Evolutionary conservation across 1,140 invertebrate genomes (phyloP), one percentile per base, ranked within the genome.

Genomic region (Aphaenogaster floridana): DNA sequence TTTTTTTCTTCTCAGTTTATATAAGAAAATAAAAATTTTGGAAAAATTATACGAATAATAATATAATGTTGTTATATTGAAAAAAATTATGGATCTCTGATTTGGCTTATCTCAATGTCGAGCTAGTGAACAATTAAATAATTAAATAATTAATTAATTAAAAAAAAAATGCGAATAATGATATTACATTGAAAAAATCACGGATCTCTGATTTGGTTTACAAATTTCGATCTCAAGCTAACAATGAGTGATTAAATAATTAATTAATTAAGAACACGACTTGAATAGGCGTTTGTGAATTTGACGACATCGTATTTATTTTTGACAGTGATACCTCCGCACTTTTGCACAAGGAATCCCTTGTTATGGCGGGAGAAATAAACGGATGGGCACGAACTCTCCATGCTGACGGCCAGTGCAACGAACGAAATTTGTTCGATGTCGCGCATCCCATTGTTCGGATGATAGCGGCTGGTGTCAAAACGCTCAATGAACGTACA

Each of bases 301-400:
- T 90, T 90, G 71, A 87, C 85, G 79, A 72, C 80, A 84, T 72
- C 45, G 61, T 89, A 83, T 86, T 91, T 89, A 28, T 87, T 86
- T 89, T 89, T 81, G 87, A 87, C 88, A 88, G 85, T 88, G 84
- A 91, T 78, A 71, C 86, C 71, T 48, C 77, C 88, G 48, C 39
- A 90, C 81, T 85, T 90, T 90, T 63, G 80, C 64, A 34, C 89
- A 85, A 68, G 74, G 88, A 90, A 83, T 50, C 88, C 78, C 88
- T 90, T 79, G 66, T 74, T 87, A 90, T 39, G 89, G 85, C 78
- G 52, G 78, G 69, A 71, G 89, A 83, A 81, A 90, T 78, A 81
- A 59, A 80, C 69, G 83, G 76, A 86, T 59, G 89, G 87, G 45
- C 84, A 69, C 64, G 81, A 71, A 79, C 61, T 63, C 80, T 61